Conservation (phyloP, 2,797 vertebrate genomes). For the Melanotaenia parkinsoni region DNA sequence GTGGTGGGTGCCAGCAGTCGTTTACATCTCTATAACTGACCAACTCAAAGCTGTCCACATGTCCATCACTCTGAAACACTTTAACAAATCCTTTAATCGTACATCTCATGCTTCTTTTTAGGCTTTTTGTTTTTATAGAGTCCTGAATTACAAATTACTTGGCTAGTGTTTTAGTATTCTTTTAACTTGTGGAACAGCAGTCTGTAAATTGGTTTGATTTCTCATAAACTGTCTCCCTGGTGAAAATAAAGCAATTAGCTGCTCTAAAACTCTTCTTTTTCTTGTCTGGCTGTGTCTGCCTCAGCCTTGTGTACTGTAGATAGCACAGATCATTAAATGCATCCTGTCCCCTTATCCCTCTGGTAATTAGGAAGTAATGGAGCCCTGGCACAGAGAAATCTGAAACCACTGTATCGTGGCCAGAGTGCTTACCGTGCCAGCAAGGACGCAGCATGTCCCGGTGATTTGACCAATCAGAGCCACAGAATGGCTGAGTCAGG, state of each 20-base stretch:
- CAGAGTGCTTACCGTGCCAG: constrained; percentile 39
- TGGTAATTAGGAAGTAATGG: constrained; percentile 73
- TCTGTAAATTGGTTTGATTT: background rate
- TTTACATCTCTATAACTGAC: no score
- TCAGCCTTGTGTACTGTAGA: constrained; percentile 14
- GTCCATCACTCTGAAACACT: no score
- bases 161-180: no score
- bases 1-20: no score
- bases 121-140: no score
- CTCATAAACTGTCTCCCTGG: background rate
- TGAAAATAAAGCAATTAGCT: constrained; percentile 29
- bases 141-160: no score
- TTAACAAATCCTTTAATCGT: no score
- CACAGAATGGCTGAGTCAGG: constrained; percentile 20
- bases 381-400: constrained; percentile 61
- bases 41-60: no score
- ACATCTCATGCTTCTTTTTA: no score
- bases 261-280: constrained; percentile 13
- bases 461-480: constrained; percentile 54
- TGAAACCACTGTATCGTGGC: constrained; percentile 52
- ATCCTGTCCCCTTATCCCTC: constrained; percentile 67
- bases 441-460: constrained; percentile 16
- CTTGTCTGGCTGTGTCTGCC: constrained; percentile 20
- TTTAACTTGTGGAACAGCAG: background rate
- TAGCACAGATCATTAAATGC: constrained; percentile 58